phyloP scores from a whole-genome alignment of 2,113 vertebrate genomes.

The Numenius arquata region DNA sequence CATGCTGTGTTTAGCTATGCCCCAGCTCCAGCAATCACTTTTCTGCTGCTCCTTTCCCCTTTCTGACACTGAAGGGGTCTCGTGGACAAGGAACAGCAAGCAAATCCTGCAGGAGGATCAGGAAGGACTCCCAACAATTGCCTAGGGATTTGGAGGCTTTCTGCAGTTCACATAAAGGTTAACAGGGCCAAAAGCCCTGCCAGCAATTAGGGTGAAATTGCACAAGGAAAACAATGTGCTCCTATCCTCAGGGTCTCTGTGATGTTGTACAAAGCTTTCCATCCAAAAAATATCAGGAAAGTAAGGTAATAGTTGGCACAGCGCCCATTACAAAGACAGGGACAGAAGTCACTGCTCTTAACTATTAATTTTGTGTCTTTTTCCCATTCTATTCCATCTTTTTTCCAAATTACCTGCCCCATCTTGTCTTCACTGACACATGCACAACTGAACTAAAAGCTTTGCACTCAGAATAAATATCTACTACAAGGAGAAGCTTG shows the following conservation, averaged over 20 bases:
- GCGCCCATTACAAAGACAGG: not conserved
- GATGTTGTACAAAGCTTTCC: not conserved
- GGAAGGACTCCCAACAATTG: not conserved
- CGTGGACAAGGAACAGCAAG: not conserved
- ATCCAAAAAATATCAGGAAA: not conserved
- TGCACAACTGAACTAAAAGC: slow-evolving; percentile 20
- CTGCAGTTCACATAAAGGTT: not conserved
- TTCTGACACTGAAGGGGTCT: not conserved
- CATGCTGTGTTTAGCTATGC: not conserved
- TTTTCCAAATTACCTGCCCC: not conserved
- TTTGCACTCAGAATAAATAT: slow-evolving; percentile 21
- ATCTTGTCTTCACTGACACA: slow-evolving; percentile 1
- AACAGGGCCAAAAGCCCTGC: not conserved
- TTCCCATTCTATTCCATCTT: not conserved
- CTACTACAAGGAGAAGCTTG: slow-evolving; percentile 15
- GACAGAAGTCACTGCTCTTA: not conserved
- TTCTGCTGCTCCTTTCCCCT: not conserved
- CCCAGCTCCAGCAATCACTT: rapidly evolving
- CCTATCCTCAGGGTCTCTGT: not conserved
- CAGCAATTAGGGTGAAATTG: not conserved
- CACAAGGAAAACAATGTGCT: not conserved
- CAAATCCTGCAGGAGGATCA: not conserved
- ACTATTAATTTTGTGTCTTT: not conserved
- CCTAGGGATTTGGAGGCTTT: not conserved
- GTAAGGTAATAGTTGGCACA: not conserved